Evolutionary conservation across 2,888 invertebrate genomes (phyloP), one percentile per base, ranked within the genome.

Genomic region (Andrena minutula): DNA sequence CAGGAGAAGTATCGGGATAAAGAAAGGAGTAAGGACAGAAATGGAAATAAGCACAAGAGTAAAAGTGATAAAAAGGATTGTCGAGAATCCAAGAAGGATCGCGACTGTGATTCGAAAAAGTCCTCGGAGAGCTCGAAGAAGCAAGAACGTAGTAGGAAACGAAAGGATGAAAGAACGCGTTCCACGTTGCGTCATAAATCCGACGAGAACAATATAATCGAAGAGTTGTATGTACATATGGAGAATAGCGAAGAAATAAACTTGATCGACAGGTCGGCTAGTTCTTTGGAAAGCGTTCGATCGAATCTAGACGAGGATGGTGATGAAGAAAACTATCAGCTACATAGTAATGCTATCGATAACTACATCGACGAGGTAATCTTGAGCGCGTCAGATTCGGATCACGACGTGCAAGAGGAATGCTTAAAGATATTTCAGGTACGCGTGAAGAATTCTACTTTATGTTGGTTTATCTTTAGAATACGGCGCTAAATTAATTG

Each of bases 371-470:
- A 90, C 75, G 93, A 94, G 49, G 88, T 94, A 41, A 89, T 94
- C 88, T 94, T 95, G 69, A 92, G 90, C 78, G 88, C 94, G 53
- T 95, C 95, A 72, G 96, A 96, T 88, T 95, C 95, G 32, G 96
- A 96, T 91, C 96, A 96, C 84, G 96, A 96, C 85, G 96, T 97
- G 79, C 96, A 97, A 90, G 96, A 97, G 89, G 97, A 98, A 94
- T 98, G 98, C 93, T 96, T 97, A 91, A 96, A 95, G 94, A 98
- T 98, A 89, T 98, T 98, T 94, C 97, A 97, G 94, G 97, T 98
- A 94, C 60, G 49, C 70, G 41, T 53, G 41, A 73, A 2, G 2
- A 56, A 65, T 65, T 56, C 49, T 23, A 56, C 51, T 64, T 26
- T 8, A 47, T 7, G 1, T 30, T 20, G 20, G 51, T 8, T 51